phyloP scores from a whole-genome alignment of 1,140 invertebrate genomes.

The Gonioctena quinquepunctata region DNA sequence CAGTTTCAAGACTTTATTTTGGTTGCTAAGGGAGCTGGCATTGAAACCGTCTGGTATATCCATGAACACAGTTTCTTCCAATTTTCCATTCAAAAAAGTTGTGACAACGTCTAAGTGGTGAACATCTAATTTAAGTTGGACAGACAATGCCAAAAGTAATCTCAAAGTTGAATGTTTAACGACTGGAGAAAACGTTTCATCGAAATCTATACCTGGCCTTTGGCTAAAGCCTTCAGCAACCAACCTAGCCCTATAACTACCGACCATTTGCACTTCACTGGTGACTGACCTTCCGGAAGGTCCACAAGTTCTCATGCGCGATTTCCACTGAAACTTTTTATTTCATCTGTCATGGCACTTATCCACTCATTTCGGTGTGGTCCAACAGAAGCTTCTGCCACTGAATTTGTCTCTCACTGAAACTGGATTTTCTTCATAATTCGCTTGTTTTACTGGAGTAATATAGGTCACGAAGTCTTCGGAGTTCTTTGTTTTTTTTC shows the following conservation, averaged over 20 bases:
- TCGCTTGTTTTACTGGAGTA: too few species aligned
- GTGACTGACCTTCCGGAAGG: too few species aligned
- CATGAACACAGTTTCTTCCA: not conserved
- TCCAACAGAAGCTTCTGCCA: not conserved
- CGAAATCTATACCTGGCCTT: conserved; percentile 48
- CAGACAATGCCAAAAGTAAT: not conserved
- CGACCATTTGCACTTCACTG: too few species aligned
- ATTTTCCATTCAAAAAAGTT: not conserved
- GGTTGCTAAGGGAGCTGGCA: not conserved
- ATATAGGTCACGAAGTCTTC: too few species aligned
- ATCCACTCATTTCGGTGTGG: not conserved
- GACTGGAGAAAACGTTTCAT: conserved; percentile 51
- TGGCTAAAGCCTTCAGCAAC: conserved; percentile 54
- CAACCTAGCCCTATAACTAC: conserved; percentile 43
- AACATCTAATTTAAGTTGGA: not conserved
- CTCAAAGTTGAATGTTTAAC: conserved; percentile 31
- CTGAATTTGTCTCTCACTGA: not conserved
- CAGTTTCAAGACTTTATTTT: not conserved
- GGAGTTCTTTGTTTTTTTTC: too few species aligned
- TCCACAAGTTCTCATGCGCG: too few species aligned
- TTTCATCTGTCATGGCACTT: too few species aligned
- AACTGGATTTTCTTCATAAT: too few species aligned
- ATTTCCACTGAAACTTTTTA: too few species aligned
- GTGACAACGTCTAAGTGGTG: not conserved
- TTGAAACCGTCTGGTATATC: not conserved